These are phyloP conservation scores for Anabacerthia variegaticeps DNA, from an alignment of 2,797 vertebrate genomes.

Conservation along the genomic window DNA sequence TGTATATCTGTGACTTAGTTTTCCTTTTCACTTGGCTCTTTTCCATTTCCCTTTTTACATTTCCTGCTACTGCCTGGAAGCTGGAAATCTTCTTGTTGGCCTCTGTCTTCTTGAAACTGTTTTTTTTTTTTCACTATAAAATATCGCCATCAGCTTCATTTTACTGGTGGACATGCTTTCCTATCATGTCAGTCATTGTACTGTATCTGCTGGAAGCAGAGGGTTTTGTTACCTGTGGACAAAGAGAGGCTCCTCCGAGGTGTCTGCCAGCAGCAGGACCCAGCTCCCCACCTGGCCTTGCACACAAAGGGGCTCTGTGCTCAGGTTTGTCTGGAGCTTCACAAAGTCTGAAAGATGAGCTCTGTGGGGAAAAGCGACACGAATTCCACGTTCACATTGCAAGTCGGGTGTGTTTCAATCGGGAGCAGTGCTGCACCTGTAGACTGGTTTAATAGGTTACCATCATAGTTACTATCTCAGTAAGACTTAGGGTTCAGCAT, in stretches of 20 bases:
- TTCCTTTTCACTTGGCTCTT: neutral
- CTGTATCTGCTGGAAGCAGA: slow-evolving; percentile 33
- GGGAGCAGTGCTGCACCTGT: neutral
- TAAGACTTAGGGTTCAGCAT: neutral
- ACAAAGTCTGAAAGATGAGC: slow-evolving; percentile 59
- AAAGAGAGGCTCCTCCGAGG: slow-evolving; percentile 55
- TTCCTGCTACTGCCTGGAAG: neutral
- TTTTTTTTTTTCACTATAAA: neutral
- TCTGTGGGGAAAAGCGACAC: neutral
- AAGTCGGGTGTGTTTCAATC: neutral
- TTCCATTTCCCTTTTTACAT: neutral
- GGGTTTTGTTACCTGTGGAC: slow-evolving; percentile 52
- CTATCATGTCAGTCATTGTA: neutral
- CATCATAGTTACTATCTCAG: neutral
- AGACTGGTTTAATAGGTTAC: neutral
- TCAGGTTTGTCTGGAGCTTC: slow-evolving; percentile 1
- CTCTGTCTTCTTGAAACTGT: neutral
- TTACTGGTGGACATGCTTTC: neutral
- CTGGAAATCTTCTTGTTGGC: neutral
- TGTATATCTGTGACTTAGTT: neutral
- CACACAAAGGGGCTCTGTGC: slow-evolving; percentile 72
- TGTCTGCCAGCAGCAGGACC: slow-evolving; percentile 18
- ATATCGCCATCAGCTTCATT: neutral
- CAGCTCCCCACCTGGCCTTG: slow-evolving; percentile 39
- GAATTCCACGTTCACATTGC: neutral